These are phyloP conservation scores for Nasonia oneida DNA, from an alignment of 2,888 invertebrate species.

Conservation along the genomic window DNA sequence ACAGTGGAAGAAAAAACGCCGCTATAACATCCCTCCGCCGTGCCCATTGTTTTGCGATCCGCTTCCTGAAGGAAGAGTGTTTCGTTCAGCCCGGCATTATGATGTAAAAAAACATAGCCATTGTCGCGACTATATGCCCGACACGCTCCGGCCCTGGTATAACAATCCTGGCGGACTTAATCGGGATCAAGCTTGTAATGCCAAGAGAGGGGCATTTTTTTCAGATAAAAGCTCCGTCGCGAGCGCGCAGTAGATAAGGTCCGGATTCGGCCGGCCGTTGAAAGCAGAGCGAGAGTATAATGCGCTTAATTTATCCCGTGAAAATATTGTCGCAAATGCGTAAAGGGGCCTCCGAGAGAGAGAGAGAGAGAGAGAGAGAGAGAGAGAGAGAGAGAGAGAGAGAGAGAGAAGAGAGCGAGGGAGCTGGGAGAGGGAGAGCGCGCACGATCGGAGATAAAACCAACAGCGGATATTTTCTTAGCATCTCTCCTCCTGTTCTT, in stretches of 20 bases:
- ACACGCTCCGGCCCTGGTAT: not conserved
- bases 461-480: conserved; percentile 57
- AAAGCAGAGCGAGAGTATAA: conserved; percentile 7
- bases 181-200: not conserved
- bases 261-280: not conserved
- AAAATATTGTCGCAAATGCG: conserved; percentile 49
- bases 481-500: not conserved
- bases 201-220: not conserved
- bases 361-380: too few relatives aligned
- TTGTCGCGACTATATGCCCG: not conserved
- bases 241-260: not conserved
- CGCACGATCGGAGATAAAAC: conserved; percentile 18
- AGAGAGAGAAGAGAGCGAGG: too few relatives aligned
- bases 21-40: not conserved
- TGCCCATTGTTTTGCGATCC: not conserved
- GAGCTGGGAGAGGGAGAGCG: not conserved
- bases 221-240: not conserved
- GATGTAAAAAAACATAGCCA: not conserved
- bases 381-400: too few relatives aligned
- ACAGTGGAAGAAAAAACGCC: not conserved
- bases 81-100: not conserved
- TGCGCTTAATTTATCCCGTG: conserved; percentile 48
- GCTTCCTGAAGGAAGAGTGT: not conserved
- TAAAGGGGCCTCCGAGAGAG: not conserved
- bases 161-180: not conserved